Evolutionary conservation across 2,797 vertebrate genomes (phyloP), one percentile per base, ranked within the genome.

Genomic region (Notolabrus celidotus): DNA sequence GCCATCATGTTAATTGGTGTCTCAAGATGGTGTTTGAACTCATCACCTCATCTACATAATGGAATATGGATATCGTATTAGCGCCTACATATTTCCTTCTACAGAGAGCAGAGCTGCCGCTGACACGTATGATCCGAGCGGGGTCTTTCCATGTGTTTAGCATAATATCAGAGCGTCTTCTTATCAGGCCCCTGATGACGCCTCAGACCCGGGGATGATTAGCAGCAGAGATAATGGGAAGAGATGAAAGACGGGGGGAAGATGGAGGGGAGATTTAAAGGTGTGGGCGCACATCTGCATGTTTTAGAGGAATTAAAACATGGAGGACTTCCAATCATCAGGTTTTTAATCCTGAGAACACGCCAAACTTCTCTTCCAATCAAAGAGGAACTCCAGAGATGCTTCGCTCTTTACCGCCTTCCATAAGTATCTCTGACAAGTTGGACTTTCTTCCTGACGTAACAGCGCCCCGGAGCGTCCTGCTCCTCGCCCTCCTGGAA

Each of bases 31-130:
- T 41, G 61, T 75, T 63, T 82, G 68, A 84, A 67, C 74, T 67
- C n/a, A 29, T 69, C 52, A 67, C 74, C 74, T 74, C 73, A 82
- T 85, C 75, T 74, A 3, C 80, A 75, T 66, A 71, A 83, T 73
- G 70, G 64, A 59, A 63, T 64, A 62, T 56, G 63, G 50, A 77
- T 51, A 39, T 57, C 23, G 11, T 23, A 59, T 64, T 12, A 74
- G 59, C 0, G 3, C 34, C 7, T 31, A 33, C 57, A 75, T 41
- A 63, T 52, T 62, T 67, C 79, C 61, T 12, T 58, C 29, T 27
- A 6, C 39, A 50, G 57, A 64, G 36, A 62, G 52, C 68, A 43
- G 41, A 5, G 3, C 55, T 25, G 36, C 31, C 0, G 65, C 61
- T 56, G 67, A 71, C 61, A 66, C 47, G 60, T 50, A 33, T 53